These are phyloP conservation scores for Aphaenogaster rudis DNA, from an alignment of 1,140 invertebrate species.

Conservation along the genomic window DNA sequence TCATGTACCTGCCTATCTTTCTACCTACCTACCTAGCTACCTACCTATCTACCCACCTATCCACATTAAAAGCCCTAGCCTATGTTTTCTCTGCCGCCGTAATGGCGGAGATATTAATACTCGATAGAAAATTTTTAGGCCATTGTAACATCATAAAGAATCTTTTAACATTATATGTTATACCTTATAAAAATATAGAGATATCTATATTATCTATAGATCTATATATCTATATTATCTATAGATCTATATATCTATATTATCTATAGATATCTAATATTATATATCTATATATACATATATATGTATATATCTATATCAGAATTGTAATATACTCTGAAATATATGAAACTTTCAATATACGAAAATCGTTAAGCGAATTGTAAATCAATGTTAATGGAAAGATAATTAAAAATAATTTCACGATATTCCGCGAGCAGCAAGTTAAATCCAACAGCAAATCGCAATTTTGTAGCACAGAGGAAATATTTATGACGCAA, in stretches of 20 bases:
- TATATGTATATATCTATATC: no score
- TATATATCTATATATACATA: no score
- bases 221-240: no score
- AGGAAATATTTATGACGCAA: constrained; percentile 5
- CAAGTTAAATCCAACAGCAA: neutral
- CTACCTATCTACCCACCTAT: constrained; percentile 53
- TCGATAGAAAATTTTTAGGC: constrained; percentile 24
- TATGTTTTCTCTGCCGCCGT: constrained; percentile 42
- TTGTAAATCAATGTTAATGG: neutral
- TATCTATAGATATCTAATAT: no score
- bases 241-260: no score
- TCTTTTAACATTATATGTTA: neutral
- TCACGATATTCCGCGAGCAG: neutral
- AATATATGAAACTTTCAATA: neutral
- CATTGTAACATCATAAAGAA: neutral
- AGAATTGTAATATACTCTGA: neutral
- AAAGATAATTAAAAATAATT: neutral
- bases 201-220: no score
- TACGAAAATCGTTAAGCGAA: neutral
- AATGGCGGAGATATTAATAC: constrained; percentile 21
- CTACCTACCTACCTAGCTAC: constrained; percentile 54
- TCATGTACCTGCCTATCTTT: constrained; percentile 53
- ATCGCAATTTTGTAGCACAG: neutral
- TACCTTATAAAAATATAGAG: no score
- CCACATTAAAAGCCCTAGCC: constrained; percentile 47